These are phyloP conservation scores for Psettodes erumei DNA, from an alignment of 2,113 vertebrate species.

Conservation along the genomic window DNA sequence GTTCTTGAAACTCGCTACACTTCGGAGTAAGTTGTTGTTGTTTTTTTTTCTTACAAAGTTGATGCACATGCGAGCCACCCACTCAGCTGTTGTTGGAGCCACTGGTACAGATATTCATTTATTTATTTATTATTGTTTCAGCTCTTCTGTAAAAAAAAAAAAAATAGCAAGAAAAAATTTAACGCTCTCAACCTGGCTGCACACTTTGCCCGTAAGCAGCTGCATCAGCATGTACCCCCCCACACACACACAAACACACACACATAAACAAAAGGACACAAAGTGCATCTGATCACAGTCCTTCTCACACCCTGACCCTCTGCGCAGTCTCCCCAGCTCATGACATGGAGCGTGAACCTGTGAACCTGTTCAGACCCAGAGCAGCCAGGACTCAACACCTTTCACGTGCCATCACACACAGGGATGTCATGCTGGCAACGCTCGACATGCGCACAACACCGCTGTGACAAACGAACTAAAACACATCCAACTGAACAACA, in stretches of 20 bases:
- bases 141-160: no score
- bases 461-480: not conserved
- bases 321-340: no score
- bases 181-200: no score
- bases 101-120: not conserved
- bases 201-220: no score
- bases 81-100: not conserved
- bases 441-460: not conserved
- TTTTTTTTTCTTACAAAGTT: not conserved
- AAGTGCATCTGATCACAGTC: no score
- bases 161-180: no score
- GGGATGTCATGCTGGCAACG: not conserved
- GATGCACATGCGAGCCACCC: not conserved
- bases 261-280: no score
- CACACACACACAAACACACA: no score
- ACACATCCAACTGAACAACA: no score
- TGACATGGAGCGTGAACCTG: not conserved
- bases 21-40: not conserved
- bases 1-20: not conserved
- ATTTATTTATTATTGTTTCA: no score
- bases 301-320: no score
- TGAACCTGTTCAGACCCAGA: not conserved
- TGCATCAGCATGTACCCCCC: no score
- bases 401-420: not conserved
- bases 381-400: not conserved